These are phyloP conservation scores for Xenopus borealis DNA, from an alignment of 2,113 vertebrate genomes.

Conservation along the genomic window DNA sequence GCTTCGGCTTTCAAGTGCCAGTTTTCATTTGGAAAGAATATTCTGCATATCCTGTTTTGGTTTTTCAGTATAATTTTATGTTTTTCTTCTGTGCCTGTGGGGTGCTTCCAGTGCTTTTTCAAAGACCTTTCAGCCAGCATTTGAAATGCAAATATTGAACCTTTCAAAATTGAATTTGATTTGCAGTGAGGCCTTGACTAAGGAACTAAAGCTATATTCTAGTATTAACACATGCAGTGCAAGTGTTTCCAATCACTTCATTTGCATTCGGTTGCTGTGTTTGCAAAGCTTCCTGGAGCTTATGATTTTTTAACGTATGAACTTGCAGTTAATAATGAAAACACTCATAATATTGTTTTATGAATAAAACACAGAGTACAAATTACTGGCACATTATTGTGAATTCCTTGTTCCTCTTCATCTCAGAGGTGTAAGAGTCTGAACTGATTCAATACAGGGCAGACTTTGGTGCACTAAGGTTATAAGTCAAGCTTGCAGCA, in stretches of 20 bases:
- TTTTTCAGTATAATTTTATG: conserved; percentile 16
- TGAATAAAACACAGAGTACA: too few species aligned
- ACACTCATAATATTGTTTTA: too few species aligned
- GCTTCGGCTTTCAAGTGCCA: neutral
- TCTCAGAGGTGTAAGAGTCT: too few species aligned
- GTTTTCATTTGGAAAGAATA: neutral
- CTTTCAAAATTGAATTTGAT: conserved; percentile 10
- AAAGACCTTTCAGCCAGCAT: conserved; percentile 20
- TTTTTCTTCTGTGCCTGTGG: conserved; percentile 26
- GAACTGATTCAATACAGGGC: too few species aligned
- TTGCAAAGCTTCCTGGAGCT: too few species aligned
- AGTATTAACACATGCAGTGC: neutral
- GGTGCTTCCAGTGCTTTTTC: conserved; percentile 9
- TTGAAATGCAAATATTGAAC: conserved; percentile 37
- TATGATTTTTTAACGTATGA: too few species aligned
- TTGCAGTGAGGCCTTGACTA: neutral
- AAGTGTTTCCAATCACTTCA: neutral
- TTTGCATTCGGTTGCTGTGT: too few species aligned
- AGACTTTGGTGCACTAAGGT: too few species aligned
- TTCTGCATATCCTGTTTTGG: conserved; percentile 12
- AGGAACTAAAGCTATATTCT: conserved; percentile 7
- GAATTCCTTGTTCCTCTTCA: too few species aligned
- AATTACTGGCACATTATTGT: too few species aligned
- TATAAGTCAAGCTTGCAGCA: too few species aligned
- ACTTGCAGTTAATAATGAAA: too few species aligned